phyloP scores from a whole-genome alignment of 1,140 invertebrate genomes.

The Geopemphigus sp. region DNA sequence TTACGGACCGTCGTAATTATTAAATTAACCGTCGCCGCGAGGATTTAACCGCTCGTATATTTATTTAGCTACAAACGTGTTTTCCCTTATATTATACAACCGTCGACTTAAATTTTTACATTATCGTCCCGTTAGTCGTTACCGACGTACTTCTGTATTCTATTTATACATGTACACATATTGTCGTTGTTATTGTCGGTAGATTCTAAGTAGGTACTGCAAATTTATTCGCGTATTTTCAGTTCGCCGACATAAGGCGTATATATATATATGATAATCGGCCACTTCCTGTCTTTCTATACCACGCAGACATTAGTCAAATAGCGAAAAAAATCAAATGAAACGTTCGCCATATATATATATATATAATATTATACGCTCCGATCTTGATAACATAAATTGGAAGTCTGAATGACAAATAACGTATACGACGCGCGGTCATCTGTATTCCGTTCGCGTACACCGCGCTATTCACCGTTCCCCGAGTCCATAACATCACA shows the following conservation, averaged over 20 bases:
- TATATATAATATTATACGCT: neutral
- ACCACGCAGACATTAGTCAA: neutral
- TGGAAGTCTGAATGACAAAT: constrained; percentile 38
- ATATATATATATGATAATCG: neutral
- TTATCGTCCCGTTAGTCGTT: no score
- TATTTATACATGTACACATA: no score
- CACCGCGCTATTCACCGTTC: constrained; percentile 20
- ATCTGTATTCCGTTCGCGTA: constrained; percentile 43
- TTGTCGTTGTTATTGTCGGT: no score
- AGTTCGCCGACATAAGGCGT: no score
- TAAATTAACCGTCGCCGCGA: neutral
- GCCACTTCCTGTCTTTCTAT: neutral
- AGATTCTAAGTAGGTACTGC: no score
- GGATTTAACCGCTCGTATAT: neutral
- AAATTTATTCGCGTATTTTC: no score
- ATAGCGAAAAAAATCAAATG: no score
- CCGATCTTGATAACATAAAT: constrained; percentile 37
- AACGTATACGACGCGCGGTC: constrained; percentile 10
- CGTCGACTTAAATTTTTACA: no score
- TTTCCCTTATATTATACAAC: no score
- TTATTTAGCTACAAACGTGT: neutral
- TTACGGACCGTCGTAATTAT: neutral
- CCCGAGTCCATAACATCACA: no score
- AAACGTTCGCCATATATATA: no score
- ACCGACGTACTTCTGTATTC: no score